Evolutionary conservation across 2,888 invertebrate genomes (phyloP), one percentile per base, ranked within the genome.

Genomic region (Pristionchus mayeri): DNA sequence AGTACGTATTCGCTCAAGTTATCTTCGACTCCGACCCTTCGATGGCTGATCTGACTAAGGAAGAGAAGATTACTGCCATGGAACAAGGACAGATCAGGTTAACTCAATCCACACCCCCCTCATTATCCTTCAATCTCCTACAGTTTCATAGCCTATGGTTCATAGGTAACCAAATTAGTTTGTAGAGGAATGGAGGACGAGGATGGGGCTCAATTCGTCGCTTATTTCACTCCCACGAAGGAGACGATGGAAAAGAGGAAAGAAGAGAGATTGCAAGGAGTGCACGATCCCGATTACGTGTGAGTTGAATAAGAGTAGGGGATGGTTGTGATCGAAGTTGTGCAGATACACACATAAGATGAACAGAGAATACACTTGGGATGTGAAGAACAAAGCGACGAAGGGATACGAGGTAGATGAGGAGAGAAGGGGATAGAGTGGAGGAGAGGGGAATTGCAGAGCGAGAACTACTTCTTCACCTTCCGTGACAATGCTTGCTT

Each of bases 301-400:
- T 86, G 80, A 37, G 87, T 84, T 24, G 27, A 27, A 2, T 78
- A 4, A 0, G 27, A 2, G 6, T n/a, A 34, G 13, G 86, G 40
- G 44, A 50, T 21, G 81, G 57, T 24, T 57, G 57, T 44, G 44
- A 13, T 6, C 40, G 18, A 44, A 34, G 21, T 48, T n/a, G 87
- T 92, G 40, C 87, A 94, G 94, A 82, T 99, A 99, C 92, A 98
- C 98, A 91, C 99, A 98, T 93, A 96, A 96, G 93, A 96, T 99
- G 95, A 97, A 98, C 0, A 95, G 99, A 87, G 98, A 99, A 93
- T 99, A 99, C 93, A 98, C 98, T 93, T 99, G 98, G 98, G 98
- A 98, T 93, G 98, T 98, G 30, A 98, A 98, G 94, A 98, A 97
- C 89, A 94, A 94, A 87, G 90, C 93, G 7, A 93, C 93, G 21